Evolutionary conservation across 2,113 vertebrate species (phyloP).

Genomic region (Paedocypris sp.): DNA sequence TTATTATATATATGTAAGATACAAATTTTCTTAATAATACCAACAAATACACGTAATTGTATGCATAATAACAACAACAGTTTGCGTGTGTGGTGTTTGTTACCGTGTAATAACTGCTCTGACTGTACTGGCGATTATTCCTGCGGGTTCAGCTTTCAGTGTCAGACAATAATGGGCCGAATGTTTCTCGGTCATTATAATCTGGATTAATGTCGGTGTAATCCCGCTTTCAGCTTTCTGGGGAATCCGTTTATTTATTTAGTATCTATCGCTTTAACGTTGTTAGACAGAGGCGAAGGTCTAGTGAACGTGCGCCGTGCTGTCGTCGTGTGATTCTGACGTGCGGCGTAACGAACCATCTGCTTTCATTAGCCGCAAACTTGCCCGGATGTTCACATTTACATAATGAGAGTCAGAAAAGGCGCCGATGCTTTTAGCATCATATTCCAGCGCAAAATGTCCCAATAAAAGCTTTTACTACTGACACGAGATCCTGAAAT

Average conservation of each 20-base stretch:
- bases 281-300: too few relatives aligned
- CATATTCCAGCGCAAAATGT: neutral
- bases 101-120: too few relatives aligned
- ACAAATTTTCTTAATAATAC: too few relatives aligned
- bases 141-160: neutral
- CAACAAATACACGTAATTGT: too few relatives aligned
- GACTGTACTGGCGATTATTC: neutral
- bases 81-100: too few relatives aligned
- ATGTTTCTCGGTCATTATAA: slow-evolving; percentile 23
- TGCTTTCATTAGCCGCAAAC: neutral
- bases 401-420: neutral
- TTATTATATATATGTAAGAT: too few relatives aligned
- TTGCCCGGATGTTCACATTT: neutral
- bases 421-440: neutral
- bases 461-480: neutral
- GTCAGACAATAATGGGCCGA: slow-evolving; percentile 5
- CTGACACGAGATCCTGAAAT: neutral
- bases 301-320: too few relatives aligned
- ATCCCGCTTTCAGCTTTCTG: neutral
- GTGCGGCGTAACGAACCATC: neutral
- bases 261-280: too few relatives aligned
- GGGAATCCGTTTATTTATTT: too few relatives aligned
- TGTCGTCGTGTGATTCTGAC: too few relatives aligned
- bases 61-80: too few relatives aligned
- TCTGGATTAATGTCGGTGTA: neutral